Conservation (phyloP, 2,888 invertebrate species). For the Epirrhoe alternata region DNA sequence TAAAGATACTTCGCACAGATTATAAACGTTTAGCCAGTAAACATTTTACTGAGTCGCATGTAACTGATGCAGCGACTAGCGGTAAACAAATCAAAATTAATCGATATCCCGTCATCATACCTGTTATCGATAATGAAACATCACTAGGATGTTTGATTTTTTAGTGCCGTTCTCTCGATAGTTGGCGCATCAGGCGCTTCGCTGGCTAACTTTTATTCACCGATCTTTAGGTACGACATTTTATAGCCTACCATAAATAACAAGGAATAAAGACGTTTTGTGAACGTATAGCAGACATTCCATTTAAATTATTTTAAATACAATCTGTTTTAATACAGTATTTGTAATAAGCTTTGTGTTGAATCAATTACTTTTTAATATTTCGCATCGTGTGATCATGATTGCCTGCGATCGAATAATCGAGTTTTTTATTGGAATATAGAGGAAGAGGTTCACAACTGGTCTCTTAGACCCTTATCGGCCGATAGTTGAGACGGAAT, state of each 20-base stretch:
- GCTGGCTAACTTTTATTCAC: constrained; percentile 72
- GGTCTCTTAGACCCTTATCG: too few relatives aligned
- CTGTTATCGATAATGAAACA: constrained; percentile 45
- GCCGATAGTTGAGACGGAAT: too few relatives aligned
- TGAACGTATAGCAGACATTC: constrained; percentile 68
- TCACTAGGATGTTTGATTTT: constrained; percentile 59
- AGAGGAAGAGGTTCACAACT: too few relatives aligned
- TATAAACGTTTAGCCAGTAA: too few relatives aligned
- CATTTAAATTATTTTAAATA: constrained; percentile 80
- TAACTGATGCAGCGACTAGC: not conserved
- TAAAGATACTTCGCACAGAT: too few relatives aligned
- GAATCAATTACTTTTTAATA: constrained; percentile 71
- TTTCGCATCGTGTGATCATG: constrained; percentile 52
- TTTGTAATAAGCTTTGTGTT: constrained; percentile 71
- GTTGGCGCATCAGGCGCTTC: constrained; percentile 59
- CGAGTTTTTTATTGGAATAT: too few relatives aligned
- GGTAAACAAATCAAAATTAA: not conserved
- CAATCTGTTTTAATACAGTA: constrained; percentile 61
- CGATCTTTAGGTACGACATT: constrained; percentile 74
- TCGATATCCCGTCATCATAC: not conserved
- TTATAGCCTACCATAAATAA: constrained; percentile 76
- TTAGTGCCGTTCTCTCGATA: constrained; percentile 60
- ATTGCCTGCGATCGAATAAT: constrained; percentile 31
- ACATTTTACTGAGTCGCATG: too few relatives aligned
- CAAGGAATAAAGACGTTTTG: constrained; percentile 80